A percentile compares a stretch with the other conserved stretches of the same genome.
These are phyloP conservation scores for Ornithoptera alexandrae DNA, from an alignment of 2,888 invertebrate genomes.

Conservation along the genomic window DNA sequence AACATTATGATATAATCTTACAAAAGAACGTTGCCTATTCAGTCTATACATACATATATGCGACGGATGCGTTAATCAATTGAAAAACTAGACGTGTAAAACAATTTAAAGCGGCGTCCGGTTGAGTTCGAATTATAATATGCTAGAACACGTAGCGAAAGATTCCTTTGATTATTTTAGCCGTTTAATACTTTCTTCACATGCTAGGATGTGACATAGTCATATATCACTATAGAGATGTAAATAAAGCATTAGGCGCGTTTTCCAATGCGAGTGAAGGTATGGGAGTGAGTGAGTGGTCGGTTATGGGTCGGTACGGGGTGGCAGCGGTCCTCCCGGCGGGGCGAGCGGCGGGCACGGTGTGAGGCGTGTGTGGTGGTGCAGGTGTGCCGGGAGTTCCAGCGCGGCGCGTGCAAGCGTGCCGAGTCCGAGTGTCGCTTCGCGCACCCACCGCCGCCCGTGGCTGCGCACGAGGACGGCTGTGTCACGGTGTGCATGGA, in stretches of 20 bases:
- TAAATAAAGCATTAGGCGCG: constrained; percentile 31
- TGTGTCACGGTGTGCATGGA: constrained; percentile 99
- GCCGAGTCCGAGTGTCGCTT: constrained; percentile 98
- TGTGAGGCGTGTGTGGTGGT: constrained; percentile 76
- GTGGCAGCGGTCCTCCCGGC: constrained; percentile 36
- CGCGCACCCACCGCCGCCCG: constrained; percentile 98
- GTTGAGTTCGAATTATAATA: constrained; percentile 45
- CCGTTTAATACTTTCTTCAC: background rate
- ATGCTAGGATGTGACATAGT: background rate
- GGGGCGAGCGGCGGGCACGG: constrained; percentile 46
- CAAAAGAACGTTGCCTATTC: constrained; percentile 35
- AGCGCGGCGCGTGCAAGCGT: constrained; percentile 99
- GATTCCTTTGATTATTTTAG: background rate
- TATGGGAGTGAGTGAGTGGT: constrained; percentile 35
- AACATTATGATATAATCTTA: constrained; percentile 14
- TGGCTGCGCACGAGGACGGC: constrained; percentile 98
- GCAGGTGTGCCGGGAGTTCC: constrained; percentile 99
- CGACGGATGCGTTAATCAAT: constrained; percentile 73
- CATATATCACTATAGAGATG: constrained; percentile 1
- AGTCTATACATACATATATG: constrained; percentile 43
- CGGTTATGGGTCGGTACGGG: constrained; percentile 32
- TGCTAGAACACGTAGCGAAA: background rate
- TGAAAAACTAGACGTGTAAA: constrained; percentile 29
- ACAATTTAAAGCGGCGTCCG: constrained; percentile 66
- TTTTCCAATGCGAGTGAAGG: constrained; percentile 25